These are phyloP conservation scores for Megalops cyprinoides DNA, from an alignment of 2,797 vertebrate genomes.

Conservation along the genomic window DNA sequence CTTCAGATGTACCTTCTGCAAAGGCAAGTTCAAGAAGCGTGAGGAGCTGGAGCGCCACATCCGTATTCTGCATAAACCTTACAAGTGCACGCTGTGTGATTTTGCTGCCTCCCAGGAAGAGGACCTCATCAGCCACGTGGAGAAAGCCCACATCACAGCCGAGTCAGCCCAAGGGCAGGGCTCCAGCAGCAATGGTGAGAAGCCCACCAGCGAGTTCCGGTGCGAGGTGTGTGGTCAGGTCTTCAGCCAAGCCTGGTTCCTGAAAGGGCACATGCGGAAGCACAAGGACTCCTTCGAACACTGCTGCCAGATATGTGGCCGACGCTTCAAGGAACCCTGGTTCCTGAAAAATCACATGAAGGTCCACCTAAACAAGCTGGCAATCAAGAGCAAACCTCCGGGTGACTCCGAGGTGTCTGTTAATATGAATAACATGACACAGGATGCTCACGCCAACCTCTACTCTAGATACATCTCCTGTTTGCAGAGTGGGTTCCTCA, in stretches of 20 bases:
- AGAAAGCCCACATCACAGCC: slow-evolving; percentile 96
- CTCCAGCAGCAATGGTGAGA: slow-evolving; percentile 75
- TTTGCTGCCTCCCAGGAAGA: slow-evolving; percentile 96
- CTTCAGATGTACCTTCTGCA: slow-evolving; percentile 97
- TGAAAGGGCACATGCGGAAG: slow-evolving; percentile 99
- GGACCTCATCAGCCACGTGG: slow-evolving; percentile 95
- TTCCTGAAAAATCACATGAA: slow-evolving; percentile 99
- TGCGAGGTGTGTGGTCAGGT: slow-evolving; percentile 96
- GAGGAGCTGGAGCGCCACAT: slow-evolving; percentile 97
- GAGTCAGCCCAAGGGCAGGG: slow-evolving; percentile 91
- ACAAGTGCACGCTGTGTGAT: slow-evolving; percentile 97
- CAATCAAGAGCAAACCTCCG: slow-evolving; percentile 93
- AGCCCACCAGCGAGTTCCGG: slow-evolving; percentile 88
- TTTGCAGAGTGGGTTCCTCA: slow-evolving; percentile 93
- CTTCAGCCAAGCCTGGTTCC: slow-evolving; percentile 99
- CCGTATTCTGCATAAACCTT: slow-evolving; percentile 97
- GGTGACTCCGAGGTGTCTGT: slow-evolving; percentile 85
- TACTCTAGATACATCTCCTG: slow-evolving; percentile 96
- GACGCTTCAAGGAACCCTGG: slow-evolving; percentile 98
- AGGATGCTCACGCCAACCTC: slow-evolving; percentile 93
- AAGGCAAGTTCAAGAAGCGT: slow-evolving; percentile 98
- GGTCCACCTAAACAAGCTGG: slow-evolving; percentile 96
- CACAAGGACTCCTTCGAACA: slow-evolving; percentile 99
- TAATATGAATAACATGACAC: slow-evolving; percentile 87
- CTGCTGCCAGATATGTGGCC: slow-evolving; percentile 97